These are phyloP conservation scores for Trichopoda pennipes DNA, from an alignment of 2,888 invertebrate genomes.

Conservation along the genomic window DNA sequence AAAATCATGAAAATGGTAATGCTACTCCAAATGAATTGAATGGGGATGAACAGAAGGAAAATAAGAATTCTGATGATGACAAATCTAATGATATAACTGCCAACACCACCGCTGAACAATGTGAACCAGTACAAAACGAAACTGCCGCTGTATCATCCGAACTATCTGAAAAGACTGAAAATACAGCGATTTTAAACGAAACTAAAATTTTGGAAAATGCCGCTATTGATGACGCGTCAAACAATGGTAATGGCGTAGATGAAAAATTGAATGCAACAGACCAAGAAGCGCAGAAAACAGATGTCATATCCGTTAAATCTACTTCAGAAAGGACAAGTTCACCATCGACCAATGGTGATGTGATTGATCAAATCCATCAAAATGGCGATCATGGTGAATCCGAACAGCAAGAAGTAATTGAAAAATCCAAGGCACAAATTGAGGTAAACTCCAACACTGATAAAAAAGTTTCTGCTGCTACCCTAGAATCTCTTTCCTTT, in stretches of 20 bases:
- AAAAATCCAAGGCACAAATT: slow-evolving; percentile 76
- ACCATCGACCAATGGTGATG: slow-evolving; percentile 62
- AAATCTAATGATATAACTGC: slow-evolving; percentile 66
- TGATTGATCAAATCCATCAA: slow-evolving; percentile 73
- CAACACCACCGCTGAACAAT: slow-evolving; percentile 69
- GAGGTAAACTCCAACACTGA: slow-evolving; percentile 75
- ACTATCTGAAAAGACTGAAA: slow-evolving; percentile 67
- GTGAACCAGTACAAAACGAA: slow-evolving; percentile 67
- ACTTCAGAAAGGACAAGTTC: slow-evolving; percentile 61
- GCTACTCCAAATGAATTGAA: slow-evolving; percentile 73
- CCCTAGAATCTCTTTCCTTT: slow-evolving; percentile 66
- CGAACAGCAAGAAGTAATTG: slow-evolving; percentile 71
- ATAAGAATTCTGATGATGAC: slow-evolving; percentile 58
- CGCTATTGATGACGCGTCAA: slow-evolving; percentile 73
- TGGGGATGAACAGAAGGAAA: slow-evolving; percentile 73
- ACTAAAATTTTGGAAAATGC: slow-evolving; percentile 35
- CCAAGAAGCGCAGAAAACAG: slow-evolving; percentile 55
- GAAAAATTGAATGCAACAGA: slow-evolving; percentile 70
- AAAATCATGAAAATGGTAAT: slow-evolving; percentile 73
- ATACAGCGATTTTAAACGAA: slow-evolving; percentile 62
- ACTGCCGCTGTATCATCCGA: slow-evolving; percentile 65
- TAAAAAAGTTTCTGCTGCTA: slow-evolving; percentile 64
- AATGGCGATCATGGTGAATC: slow-evolving; percentile 74
- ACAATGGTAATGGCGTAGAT: slow-evolving; percentile 72
- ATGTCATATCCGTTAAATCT: slow-evolving; percentile 45